Evolutionary conservation across 2,888 invertebrate species (phyloP).

Genomic region (Nymphalis urticae): DNA sequence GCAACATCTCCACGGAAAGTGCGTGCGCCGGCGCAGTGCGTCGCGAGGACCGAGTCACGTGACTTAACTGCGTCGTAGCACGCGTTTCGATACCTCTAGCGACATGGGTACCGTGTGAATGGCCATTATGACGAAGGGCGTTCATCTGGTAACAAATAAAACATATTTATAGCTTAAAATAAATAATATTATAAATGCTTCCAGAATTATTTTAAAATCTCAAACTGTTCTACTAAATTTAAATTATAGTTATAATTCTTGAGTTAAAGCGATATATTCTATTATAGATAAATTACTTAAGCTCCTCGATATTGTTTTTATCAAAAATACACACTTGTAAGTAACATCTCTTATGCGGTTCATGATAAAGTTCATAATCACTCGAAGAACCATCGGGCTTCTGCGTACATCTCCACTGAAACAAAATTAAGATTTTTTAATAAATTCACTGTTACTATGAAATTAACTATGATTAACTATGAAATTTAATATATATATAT

Average conservation of each 20-base stretch:
- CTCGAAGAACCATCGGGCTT: slow-evolving; percentile 75
- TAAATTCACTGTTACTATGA: neutral
- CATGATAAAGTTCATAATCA: slow-evolving; percentile 76
- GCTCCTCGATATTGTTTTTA: no score
- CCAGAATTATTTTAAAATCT: no score
- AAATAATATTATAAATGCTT: no score
- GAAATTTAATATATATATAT: no score
- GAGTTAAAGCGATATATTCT: no score
- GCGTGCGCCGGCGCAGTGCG: slow-evolving; percentile 71
- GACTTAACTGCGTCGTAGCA: slow-evolving; percentile 65
- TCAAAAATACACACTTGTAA: slow-evolving; percentile 58
- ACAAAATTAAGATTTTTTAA: slow-evolving; percentile 23
- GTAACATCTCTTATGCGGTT: slow-evolving; percentile 75
- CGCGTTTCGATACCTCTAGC: slow-evolving; percentile 58
- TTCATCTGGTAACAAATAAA: slow-evolving; percentile 59
- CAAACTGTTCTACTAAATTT: no score
- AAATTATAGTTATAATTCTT: no score
- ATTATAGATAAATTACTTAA: no score
- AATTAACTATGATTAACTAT: neutral
- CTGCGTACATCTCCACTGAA: slow-evolving; percentile 71
- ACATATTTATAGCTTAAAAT: neutral
- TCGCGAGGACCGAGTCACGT: slow-evolving; percentile 71
- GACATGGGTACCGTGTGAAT: slow-evolving; percentile 44
- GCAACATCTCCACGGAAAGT: slow-evolving; percentile 68
- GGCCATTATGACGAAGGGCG: slow-evolving; percentile 61